These are phyloP conservation scores for Drosophila mayaguana DNA, from an alignment of 2,888 invertebrate species.

Conservation along the genomic window DNA sequence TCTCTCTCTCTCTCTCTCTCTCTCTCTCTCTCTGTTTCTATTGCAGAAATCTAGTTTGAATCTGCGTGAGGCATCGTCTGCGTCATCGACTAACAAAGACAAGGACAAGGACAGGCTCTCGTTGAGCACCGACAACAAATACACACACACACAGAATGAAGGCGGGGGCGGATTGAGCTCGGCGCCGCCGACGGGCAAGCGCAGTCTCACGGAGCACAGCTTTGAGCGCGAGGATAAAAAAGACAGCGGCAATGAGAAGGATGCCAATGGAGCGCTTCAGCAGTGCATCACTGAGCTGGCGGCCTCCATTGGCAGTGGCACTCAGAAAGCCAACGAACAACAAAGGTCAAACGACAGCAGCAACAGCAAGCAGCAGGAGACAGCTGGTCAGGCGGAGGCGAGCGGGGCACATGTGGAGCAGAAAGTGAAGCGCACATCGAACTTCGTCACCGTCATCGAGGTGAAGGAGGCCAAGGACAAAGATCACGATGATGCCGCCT, in stretches of 20 bases:
- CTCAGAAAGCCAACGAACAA: slow-evolving; percentile 54
- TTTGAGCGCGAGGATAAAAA: slow-evolving; percentile 82
- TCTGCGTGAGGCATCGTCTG: slow-evolving; percentile 75
- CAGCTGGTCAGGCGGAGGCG: neutral
- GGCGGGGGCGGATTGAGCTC: slow-evolving; percentile 61
- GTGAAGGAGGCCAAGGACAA: slow-evolving; percentile 90
- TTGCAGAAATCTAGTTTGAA: slow-evolving; percentile 82
- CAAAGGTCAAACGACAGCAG: slow-evolving; percentile 33
- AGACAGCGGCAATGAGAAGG: slow-evolving; percentile 83
- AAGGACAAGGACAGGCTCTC: slow-evolving; percentile 82
- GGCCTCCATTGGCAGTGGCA: slow-evolving; percentile 81
- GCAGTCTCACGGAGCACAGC: slow-evolving; percentile 66
- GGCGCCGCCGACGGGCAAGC: slow-evolving; percentile 69
- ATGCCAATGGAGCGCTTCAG: slow-evolving; percentile 84
- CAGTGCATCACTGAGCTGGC: slow-evolving; percentile 91
- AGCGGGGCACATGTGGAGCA: slow-evolving; percentile 13
- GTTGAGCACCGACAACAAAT: slow-evolving; percentile 82
- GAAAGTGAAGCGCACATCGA: slow-evolving; percentile 76
- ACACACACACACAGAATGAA: slow-evolving; percentile 67
- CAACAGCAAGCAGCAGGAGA: slow-evolving; percentile 27
- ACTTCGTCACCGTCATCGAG: slow-evolving; percentile 95
- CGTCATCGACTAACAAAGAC: slow-evolving; percentile 62
- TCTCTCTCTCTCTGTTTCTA: neutral
- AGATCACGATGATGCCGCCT: slow-evolving; percentile 63
- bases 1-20: too few relatives aligned